Base-by-base conservation (phyloP, 2,113 vertebrate genomes). In the Ramphastos sulfuratus region DNA sequence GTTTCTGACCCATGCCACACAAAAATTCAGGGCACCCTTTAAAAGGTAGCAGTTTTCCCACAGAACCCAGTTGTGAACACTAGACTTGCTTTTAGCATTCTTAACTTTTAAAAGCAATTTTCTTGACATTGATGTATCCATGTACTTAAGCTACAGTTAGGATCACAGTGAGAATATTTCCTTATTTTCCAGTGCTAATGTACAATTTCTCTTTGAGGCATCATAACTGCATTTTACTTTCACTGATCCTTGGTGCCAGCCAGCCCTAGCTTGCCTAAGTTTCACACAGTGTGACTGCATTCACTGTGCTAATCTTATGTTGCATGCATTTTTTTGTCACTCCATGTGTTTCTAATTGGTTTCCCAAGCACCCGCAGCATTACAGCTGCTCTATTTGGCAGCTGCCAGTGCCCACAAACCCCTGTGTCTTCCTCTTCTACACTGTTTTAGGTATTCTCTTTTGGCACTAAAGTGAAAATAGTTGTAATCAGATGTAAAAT, bases 371-470 rank as follows among this genome's bases (percentile, higher is more conserved):
- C 93, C 75, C 31, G 4, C 93, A 96, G 89, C 85, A 96, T 92
- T 95, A 87, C 93, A 96, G 94, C 91, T 96, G 95, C 91, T 96
- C 85, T 76, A 42, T 93, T 97, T 97, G 96, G 96, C 95, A 96
- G 92, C 58, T 85, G 77, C 59, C 59, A 94, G 75, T 89, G 83
- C 87, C 94, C 92, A 91, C 90, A 96, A 90, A 90, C 63, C 76
- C 82, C 81, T 89, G 72, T 79, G 75, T 86, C 93, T 92, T 96
- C 93, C 81, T 94, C 72, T 87, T 84, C 12, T 35, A 60, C 59
- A 59, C 65, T 90, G 64, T 90, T 96, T 91, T 94, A 95, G 89
- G 90, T 96, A 91, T 93, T 93, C 82, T 95, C 87, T 94, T 94
- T 93, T 92, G 93, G 92, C 90, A 96, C 30, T 72, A 37, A 88